Percentiles rank a stretch among this genome's conserved stretches.
Conservation (phyloP, 2,797 vertebrate genomes). For the Acanthurus lineatus region DNA sequence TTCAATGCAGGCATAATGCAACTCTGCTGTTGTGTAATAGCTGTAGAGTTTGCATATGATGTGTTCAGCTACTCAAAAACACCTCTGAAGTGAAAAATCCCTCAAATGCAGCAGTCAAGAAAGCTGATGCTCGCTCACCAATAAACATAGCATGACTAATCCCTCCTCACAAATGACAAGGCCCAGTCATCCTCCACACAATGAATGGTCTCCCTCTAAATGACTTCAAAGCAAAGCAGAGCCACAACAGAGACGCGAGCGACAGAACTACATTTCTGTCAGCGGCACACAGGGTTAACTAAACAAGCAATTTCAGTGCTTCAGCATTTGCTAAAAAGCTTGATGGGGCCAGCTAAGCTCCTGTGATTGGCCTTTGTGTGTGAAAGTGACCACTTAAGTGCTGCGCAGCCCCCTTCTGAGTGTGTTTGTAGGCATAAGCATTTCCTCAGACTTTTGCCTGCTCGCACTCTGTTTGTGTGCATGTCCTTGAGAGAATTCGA, state of each 20-base stretch:
- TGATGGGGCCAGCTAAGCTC: slow-evolving; percentile 75
- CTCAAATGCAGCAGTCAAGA: slow-evolving; percentile 57
- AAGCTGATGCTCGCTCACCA: slow-evolving; percentile 60
- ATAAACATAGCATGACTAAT: slow-evolving; percentile 74
- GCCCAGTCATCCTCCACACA: slow-evolving; percentile 59
- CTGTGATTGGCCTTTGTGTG: slow-evolving; percentile 76
- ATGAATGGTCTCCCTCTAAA: slow-evolving; percentile 38
- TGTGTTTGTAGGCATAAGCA: slow-evolving; percentile 76
- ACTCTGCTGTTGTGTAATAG: slow-evolving; percentile 9
- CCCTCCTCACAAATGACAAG: slow-evolving; percentile 67
- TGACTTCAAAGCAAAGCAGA: slow-evolving; percentile 68
- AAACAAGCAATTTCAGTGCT: slow-evolving; percentile 50
- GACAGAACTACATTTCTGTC: slow-evolving; percentile 36
- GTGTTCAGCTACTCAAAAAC: slow-evolving; percentile 37
- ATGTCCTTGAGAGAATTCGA: background rate
- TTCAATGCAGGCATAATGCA: slow-evolving; percentile 4
- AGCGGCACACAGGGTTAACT: slow-evolving; percentile 51
- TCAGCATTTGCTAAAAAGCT: slow-evolving; percentile 69
- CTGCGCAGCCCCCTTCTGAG: slow-evolving; percentile 57
- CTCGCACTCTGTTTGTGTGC: slow-evolving; percentile 47
- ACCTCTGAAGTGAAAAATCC: slow-evolving; percentile 65
- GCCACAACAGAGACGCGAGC: slow-evolving; percentile 40
- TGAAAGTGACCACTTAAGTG: slow-evolving; percentile 76
- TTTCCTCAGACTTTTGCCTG: slow-evolving; percentile 75
- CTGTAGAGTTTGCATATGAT: slow-evolving; percentile 5